Conservation (phyloP, 2,888 invertebrate species). For the Polydrusus cervinus region DNA sequence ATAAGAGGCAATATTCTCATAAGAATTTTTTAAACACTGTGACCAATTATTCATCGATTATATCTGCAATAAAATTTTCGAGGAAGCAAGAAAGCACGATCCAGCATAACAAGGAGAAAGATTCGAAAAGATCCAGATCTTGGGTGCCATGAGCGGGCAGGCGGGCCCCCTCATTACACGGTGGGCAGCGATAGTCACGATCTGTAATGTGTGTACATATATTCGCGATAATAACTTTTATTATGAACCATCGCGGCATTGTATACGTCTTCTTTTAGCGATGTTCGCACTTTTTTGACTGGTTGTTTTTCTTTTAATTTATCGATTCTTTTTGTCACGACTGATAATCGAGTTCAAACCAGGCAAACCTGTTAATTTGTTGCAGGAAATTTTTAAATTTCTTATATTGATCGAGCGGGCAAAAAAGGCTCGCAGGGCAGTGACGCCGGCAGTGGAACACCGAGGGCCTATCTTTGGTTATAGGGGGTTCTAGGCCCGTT, state of each 20-base stretch:
- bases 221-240: conserved; percentile 70
- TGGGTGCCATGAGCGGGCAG: conserved; percentile 52
- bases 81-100: conserved; percentile 52
- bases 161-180: conserved; percentile 70
- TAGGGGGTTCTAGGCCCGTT: too few relatives aligned
- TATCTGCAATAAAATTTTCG: conserved; percentile 54
- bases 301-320: conserved; percentile 7
- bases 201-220: conserved; percentile 71
- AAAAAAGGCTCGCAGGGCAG: too few relatives aligned
- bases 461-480: too few relatives aligned
- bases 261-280: conserved; percentile 69
- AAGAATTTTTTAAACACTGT: conserved; percentile 52
- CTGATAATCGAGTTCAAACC: not conserved
- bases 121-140: conserved; percentile 54
- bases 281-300: conserved; percentile 61
- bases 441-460: too few relatives aligned
- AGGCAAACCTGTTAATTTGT: too few relatives aligned
- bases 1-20: conserved; percentile 51
- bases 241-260: conserved; percentile 68
- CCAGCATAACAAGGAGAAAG: conserved; percentile 49
- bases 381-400: too few relatives aligned
- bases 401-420: too few relatives aligned
- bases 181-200: conserved; percentile 72
- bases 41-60: conserved; percentile 53
- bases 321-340: conserved; percentile 22